Evolutionary conservation across 2,797 vertebrate genomes (phyloP).

Genomic region (Hippoglossus hippoglossus): DNA sequence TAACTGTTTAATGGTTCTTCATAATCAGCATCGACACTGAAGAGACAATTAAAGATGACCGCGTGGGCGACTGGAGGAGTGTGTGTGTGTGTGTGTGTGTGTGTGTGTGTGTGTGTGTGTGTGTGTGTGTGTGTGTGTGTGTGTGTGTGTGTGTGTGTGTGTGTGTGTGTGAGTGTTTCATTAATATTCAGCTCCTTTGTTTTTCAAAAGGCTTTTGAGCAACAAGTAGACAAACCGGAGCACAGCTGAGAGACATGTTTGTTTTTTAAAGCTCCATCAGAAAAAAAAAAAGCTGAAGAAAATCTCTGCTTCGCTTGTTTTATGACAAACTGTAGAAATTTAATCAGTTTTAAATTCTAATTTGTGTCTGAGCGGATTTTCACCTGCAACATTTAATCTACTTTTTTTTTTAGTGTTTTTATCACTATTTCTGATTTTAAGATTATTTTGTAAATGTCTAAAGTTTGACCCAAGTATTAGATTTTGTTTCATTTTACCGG

Average conservation of each 20-base stretch:
- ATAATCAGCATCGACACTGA: constrained; percentile 46
- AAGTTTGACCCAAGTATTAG: too few species aligned
- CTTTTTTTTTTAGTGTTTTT: too few species aligned
- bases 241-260: constrained; percentile 11
- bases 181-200: constrained; percentile 67
- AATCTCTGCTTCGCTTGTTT: too few species aligned
- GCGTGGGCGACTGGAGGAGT: constrained; percentile 35
- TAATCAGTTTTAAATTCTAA: too few species aligned
- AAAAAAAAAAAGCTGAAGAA: not conserved
- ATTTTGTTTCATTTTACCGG: too few species aligned
- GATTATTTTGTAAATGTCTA: too few species aligned
- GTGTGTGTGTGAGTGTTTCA: constrained; percentile 20
- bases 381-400: too few species aligned
- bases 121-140: constrained; percentile 26
- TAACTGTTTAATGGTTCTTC: constrained; percentile 58
- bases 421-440: too few species aligned
- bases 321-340: too few species aligned
- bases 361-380: too few species aligned
- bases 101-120: constrained; percentile 27
- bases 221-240: constrained; percentile 39
- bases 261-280: not conserved
- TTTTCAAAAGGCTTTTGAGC: constrained; percentile 53
- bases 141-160: constrained; percentile 27
- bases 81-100: constrained; percentile 22
- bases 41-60: constrained; percentile 53